Base-by-base conservation (phyloP, 2,797 vertebrate genomes). In the Artibeus lituratus region DNA sequence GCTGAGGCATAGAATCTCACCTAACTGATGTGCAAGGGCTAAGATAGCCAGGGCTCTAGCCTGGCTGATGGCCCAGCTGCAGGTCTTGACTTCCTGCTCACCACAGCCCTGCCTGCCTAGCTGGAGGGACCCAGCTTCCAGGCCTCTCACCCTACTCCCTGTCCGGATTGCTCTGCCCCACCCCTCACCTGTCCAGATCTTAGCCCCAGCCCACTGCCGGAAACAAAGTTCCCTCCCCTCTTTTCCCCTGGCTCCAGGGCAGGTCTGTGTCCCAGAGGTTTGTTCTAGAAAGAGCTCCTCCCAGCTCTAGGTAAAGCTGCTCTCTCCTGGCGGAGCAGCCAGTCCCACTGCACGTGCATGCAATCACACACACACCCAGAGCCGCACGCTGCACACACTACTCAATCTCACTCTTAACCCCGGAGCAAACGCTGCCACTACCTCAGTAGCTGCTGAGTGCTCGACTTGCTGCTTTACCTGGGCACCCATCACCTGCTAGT, bases 231-330 rank as follows among this genome's bases (percentile, higher is more conserved):
- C 76, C 95, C 55, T 74, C 65, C 85, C 72, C 26, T 39, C 26
- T 11, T 32, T 44, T 37, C 51, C 67, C 67, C 57, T 15, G 35
- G 49, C 70, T 90, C 57, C 21, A 39, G 62, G 90, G 76, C 51
- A 81, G 29, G 91, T 76, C 77, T 37, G 57, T 29, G 81, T 78
- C 84, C 70, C 73, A 37, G 72, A 80, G 90, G 65, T 91, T 96
- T 10, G 42, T 88, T 55, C 80, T 57, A 16, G 15, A 83, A 57
- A 85, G 57, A 76, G 77, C 91, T 94, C 96, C 94, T 92, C 94
- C 94, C 89, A 44, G 12, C 59, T 91, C 74, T 32, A 86, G 70
- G 59, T 29, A 87, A 74, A 92, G 47, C 39, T 14, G 44, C 49
- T 55, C 24, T 85, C 90, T 51, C 29, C 35, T 22, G 87, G 65